These are phyloP conservation scores for Lordiphosa andalusiaca DNA, from an alignment of 2,888 invertebrate species.

Conservation along the genomic window DNA sequence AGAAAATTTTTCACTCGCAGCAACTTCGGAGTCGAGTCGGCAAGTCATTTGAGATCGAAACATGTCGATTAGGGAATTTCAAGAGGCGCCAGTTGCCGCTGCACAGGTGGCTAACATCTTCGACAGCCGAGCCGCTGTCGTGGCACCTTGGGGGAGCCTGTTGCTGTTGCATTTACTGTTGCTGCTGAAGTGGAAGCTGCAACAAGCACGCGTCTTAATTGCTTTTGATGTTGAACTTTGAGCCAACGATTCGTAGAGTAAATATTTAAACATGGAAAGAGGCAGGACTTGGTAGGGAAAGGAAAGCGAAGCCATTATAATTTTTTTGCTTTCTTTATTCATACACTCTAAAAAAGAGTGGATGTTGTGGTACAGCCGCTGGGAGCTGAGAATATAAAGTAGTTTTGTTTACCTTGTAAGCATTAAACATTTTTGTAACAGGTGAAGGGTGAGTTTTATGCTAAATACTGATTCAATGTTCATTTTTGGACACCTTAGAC, in stretches of 20 bases:
- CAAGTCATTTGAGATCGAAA: conserved; percentile 75
- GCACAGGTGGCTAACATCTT: conserved; percentile 70
- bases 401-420: too few relatives aligned
- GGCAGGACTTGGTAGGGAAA: conserved; percentile 10
- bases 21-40: conserved; percentile 45
- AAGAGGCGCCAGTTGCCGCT: conserved; percentile 74
- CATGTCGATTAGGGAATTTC: conserved; percentile 78
- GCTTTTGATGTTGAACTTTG: conserved; percentile 78
- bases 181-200: conserved; percentile 26
- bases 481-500: too few relatives aligned
- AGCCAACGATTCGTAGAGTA: conserved; percentile 61
- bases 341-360: too few relatives aligned
- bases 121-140: conserved; percentile 30
- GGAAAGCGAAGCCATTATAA: conserved; percentile 12
- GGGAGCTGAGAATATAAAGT: too few relatives aligned
- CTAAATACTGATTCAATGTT: too few relatives aligned
- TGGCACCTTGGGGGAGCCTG: conserved; percentile 65
- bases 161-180: conserved; percentile 16
- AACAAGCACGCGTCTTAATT: conserved; percentile 78
- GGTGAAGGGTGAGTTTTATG: too few relatives aligned
- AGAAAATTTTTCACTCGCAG: conserved; percentile 71
- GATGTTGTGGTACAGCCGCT: too few relatives aligned
- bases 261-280: conserved; percentile 46
- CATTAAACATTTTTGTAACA: too few relatives aligned
- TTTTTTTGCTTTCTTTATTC: neutral